Percentiles rank a stretch among this genome's conserved stretches.
These are phyloP conservation scores for Drosophila seguyi DNA, from an alignment of 1,140 invertebrate genomes.

Conservation along the genomic window DNA sequence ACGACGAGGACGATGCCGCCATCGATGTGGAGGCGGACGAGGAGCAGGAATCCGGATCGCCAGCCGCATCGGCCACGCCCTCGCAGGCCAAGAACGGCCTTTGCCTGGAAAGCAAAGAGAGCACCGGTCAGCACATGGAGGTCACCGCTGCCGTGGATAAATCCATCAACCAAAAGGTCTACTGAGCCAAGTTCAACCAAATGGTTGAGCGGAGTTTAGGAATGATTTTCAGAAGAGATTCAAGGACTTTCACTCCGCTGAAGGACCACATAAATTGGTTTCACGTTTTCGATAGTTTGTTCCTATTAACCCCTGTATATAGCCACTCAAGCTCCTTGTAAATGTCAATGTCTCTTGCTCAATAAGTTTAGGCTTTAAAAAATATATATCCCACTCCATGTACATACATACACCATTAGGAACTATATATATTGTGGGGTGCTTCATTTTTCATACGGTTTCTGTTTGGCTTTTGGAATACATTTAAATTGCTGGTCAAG, in stretches of 20 bases:
- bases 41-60: conserved; percentile 43
- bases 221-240: not conserved
- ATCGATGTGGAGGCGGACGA: conserved; percentile 78
- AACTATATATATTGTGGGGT: conserved; percentile 21
- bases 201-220: no score
- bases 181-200: conserved; percentile 43
- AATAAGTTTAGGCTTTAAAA: conserved; percentile 61
- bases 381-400: conserved; percentile 17
- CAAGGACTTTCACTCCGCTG: conserved; percentile 31
- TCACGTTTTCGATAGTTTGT: conserved; percentile 77
- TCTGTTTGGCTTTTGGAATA: conserved; percentile 49
- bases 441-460: conserved; percentile 26
- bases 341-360: conserved; percentile 72
- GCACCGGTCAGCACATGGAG: conserved; percentile 17
- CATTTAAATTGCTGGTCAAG: conserved; percentile 74
- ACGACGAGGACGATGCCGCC: conserved; percentile 67
- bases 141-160: conserved; percentile 29
- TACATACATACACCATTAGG: conserved; percentile 41
- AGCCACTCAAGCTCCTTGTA: conserved; percentile 18
- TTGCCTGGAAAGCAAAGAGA: conserved; percentile 64
- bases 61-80: conserved; percentile 4
- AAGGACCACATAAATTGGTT: conserved; percentile 68
- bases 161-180: conserved; percentile 59
- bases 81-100: conserved; percentile 27
- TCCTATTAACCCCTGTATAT: conserved; percentile 71